phyloP scores from a whole-genome alignment of 2,113 vertebrate species.

The Leucosticte australis region DNA sequence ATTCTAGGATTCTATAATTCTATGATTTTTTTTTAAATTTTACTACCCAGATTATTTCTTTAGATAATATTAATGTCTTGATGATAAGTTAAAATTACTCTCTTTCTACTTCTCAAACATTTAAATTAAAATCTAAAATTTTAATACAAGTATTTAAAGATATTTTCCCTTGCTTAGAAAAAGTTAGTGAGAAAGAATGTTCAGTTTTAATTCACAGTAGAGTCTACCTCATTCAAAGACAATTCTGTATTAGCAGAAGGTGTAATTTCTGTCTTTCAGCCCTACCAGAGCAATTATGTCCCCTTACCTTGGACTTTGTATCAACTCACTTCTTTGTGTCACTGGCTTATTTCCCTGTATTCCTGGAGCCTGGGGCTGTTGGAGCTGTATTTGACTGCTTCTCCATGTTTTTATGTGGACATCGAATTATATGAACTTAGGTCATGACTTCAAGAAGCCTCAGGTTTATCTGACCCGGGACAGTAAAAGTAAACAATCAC shows the following conservation, averaged over 20 bases:
- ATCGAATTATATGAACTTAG: background rate
- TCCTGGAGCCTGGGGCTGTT: background rate
- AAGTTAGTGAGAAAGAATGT: background rate
- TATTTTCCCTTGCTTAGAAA: background rate
- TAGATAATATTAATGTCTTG: background rate
- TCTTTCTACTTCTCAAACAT: background rate
- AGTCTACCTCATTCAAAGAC: background rate
- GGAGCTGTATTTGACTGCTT: background rate
- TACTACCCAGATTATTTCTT: background rate
- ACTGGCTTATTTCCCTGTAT: background rate
- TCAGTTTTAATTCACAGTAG: background rate
- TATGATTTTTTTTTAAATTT: background rate
- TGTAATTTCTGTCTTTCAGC: background rate
- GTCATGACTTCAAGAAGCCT: background rate
- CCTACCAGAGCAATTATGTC: background rate
- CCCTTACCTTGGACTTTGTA: background rate
- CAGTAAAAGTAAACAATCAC: background rate
- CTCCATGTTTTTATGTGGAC: background rate
- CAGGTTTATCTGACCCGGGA: background rate
- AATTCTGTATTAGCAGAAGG: background rate
- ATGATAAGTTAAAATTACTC: background rate
- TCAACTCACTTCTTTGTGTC: background rate
- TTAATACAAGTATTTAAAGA: background rate
- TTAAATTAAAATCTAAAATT: background rate
- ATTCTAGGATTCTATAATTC: background rate